Conservation (phyloP, 2,113 vertebrate species). For the Leuciscus idus region DNA sequence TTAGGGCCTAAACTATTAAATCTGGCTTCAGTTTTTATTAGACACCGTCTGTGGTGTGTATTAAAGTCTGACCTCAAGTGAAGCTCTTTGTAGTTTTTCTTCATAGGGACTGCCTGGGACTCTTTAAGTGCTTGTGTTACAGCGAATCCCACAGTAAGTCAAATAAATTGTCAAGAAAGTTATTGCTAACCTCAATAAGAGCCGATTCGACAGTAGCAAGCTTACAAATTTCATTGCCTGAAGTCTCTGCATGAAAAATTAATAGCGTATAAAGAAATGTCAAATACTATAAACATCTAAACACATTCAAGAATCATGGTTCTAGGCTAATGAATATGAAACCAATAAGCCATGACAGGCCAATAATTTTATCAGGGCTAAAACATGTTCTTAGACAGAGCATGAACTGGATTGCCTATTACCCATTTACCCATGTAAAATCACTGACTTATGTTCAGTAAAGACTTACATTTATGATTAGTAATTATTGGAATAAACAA, state of each 20-base stretch:
- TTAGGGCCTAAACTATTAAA: slow-evolving; percentile 44
- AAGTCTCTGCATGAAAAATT: slow-evolving; percentile 7
- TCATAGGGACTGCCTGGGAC: not conserved
- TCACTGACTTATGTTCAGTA: not conserved
- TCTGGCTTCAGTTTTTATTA: slow-evolving; percentile 39
- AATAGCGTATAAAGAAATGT: slow-evolving; percentile 13
- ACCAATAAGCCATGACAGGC: slow-evolving; percentile 9
- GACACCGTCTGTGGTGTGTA: slow-evolving; percentile 16
- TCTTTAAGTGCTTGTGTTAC: not conserved
- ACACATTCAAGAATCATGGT: slow-evolving; percentile 1
- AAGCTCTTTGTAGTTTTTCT: slow-evolving; percentile 24
- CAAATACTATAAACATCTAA: slow-evolving; percentile 18
- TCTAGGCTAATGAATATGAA: slow-evolving; percentile 12
- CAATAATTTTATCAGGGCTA: not conserved
- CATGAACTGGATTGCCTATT: not conserved
- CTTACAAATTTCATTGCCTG: not conserved
- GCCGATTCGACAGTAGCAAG: not conserved
- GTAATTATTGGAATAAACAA: not conserved
- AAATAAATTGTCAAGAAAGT: slow-evolving; percentile 10
- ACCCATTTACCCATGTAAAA: not conserved
- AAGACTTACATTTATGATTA: not conserved
- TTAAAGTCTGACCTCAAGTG: slow-evolving; percentile 47
- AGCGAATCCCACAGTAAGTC: not conserved
- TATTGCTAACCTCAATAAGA: not conserved
- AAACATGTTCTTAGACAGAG: not conserved